Conservation (phyloP, 2,888 invertebrate species). For the Drosophila monieri region DNA sequence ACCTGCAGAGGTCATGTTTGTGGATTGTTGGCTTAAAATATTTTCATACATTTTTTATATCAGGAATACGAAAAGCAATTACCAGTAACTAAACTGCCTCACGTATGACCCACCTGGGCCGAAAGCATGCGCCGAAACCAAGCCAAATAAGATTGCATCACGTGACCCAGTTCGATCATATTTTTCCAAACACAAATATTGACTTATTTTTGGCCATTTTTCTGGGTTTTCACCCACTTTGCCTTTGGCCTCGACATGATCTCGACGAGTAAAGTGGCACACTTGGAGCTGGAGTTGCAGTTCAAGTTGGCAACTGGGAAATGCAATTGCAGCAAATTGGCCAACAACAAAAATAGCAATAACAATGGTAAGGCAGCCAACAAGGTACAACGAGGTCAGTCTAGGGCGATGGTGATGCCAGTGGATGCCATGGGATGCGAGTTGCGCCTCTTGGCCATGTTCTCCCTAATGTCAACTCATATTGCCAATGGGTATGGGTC, state of each 20-base stretch:
- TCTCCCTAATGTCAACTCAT: constrained; percentile 79
- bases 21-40: too few relatives aligned
- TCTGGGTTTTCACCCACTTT: constrained; percentile 40
- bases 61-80: neutral
- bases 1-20: neutral
- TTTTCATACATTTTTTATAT: neutral
- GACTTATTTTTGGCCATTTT: constrained; percentile 50
- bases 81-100: constrained; percentile 1
- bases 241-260: constrained; percentile 62
- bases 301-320: constrained; percentile 31
- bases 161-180: constrained; percentile 59
- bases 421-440: constrained; percentile 48
- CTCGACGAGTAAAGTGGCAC: constrained; percentile 67
- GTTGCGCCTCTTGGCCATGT: constrained; percentile 71
- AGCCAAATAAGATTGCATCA: constrained; percentile 64
- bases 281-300: constrained; percentile 40
- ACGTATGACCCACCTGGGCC: constrained; percentile 20
- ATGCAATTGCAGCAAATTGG: constrained; percentile 77
- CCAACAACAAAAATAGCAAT: constrained; percentile 23
- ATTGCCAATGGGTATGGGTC: constrained; percentile 48
- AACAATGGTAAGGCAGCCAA: constrained; percentile 11
- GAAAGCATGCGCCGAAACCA: constrained; percentile 19
- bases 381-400: constrained; percentile 70
- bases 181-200: constrained; percentile 65
- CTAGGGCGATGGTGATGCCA: constrained; percentile 69